Evolutionary conservation across 1,140 invertebrate genomes (phyloP).

Genomic region (Megalopta genalis): DNA sequence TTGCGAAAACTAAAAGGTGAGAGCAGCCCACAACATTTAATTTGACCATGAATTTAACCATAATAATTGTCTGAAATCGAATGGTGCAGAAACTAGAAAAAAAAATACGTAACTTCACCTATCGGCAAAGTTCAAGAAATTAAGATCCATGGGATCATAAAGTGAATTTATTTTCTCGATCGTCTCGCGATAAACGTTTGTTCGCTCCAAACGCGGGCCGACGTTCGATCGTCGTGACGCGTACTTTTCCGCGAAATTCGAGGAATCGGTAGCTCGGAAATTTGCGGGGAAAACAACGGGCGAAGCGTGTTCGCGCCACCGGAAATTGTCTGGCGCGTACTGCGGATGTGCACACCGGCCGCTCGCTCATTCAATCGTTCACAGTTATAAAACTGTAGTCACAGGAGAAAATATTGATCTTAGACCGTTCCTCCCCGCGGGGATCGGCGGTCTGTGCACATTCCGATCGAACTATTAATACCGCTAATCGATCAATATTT

Average conservation of each 20-base stretch:
- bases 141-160: too few species aligned
- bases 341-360: conserved; percentile 40
- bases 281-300: conserved; percentile 34
- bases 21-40: too few species aligned
- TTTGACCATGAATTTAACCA: too few species aligned
- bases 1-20: too few species aligned
- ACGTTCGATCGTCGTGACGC: conserved; percentile 19
- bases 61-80: too few species aligned
- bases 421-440: neutral
- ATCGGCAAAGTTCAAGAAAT: too few species aligned
- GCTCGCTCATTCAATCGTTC: conserved; percentile 16
- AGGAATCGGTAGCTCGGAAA: conserved; percentile 15
- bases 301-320: conserved; percentile 21
- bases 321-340: conserved; percentile 54
- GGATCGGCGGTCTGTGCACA: neutral
- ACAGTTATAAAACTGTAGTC: conserved; percentile 29
- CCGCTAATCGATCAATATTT: conserved; percentile 22
- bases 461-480: conserved; percentile 9
- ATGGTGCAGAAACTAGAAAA: too few species aligned
- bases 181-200: too few species aligned
- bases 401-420: conserved; percentile 51
- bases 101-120: too few species aligned
- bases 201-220: neutral
- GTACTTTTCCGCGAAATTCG: conserved; percentile 2
- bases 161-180: too few species aligned